Evolutionary conservation across 1,140 invertebrate species (phyloP), one percentile per base, ranked within the genome.

Genomic region (Sipha flava): DNA sequence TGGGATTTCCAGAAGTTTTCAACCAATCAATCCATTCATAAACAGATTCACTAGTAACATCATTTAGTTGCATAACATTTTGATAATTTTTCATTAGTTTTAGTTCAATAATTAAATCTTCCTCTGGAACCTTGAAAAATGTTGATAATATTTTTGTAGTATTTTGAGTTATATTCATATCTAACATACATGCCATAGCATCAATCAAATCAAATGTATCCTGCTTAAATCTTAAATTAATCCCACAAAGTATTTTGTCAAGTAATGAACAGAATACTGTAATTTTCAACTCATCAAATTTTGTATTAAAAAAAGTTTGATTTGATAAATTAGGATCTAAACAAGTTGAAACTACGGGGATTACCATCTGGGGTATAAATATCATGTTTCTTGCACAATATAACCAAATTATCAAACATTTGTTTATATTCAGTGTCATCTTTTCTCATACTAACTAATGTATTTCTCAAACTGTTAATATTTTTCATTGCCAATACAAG

Each of bases 401-500:
- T 43, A 6, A 34, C 57, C 34, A 34, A 26, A 79, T 47, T 79
- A 7, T n/a, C n/a, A 52, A 26, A 81, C 5, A 81, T 79, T 3
- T 79, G 34, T n/a, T 81, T 49, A 79, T 79, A 81, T 77, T 62
- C 72, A 14, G 9, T 37, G 18, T 52, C 47, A 14, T 75, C 29
- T 37, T 75, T 80, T 37, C 49, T 81, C 34, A 79, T 10, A 21
- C 62, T 73, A 64, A 3, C 34, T 10, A 81, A 79, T 45, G n/a
- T 73, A 79, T 64, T 57, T 31, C 31, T 52, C 26, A 81, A 47
- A 59, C 72, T 64, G 49, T 79, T 31, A 40, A 81, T 57, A n/a
- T 62, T 37, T 21, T 81, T 40, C 49, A 80, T 34, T 14, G 77
- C 81, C 31, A 72, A 49, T 75, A 79, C 49, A 59, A 81, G 57